phyloP scores from a whole-genome alignment of 2,797 vertebrate species.

The Peromyscus aztecus region DNA sequence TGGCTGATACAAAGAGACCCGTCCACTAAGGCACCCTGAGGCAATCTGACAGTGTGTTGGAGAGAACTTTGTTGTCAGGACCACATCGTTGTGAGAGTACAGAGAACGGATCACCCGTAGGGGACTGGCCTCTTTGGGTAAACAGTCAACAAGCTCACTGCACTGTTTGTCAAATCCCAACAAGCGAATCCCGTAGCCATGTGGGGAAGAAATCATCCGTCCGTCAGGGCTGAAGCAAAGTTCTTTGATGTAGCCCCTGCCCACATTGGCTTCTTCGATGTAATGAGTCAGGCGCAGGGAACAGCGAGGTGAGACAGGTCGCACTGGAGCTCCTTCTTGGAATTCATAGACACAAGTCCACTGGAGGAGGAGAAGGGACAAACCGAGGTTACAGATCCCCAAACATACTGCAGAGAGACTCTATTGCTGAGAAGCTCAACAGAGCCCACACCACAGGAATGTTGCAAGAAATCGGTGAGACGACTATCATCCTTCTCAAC shows the following conservation, averaged over 20 bases:
- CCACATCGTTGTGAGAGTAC: conserved; percentile 98
- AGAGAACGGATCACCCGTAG: conserved; percentile 97
- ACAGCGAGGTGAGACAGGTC: conserved; percentile 95
- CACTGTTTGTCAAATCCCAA: conserved; percentile 96
- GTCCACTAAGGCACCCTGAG: conserved; percentile 99
- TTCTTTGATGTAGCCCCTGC: conserved; percentile 98
- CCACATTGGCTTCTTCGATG: conserved; percentile 98
- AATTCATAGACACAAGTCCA: conserved; percentile 99
- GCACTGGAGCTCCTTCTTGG: conserved; percentile 96
- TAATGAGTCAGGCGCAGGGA: conserved; percentile 97
- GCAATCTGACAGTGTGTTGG: conserved; percentile 99
- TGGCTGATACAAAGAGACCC: conserved; percentile 98
- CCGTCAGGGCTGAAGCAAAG: conserved; percentile 99
- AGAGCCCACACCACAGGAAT: neutral
- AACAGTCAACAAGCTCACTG: conserved; percentile 96
- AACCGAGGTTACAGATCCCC: conserved; percentile 71
- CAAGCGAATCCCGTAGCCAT: conserved; percentile 97
- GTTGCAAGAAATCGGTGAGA: conserved; percentile 13
- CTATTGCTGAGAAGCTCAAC: neutral
- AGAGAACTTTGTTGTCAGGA: conserved; percentile 99
- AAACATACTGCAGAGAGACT: neutral
- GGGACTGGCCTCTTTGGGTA: conserved; percentile 94
- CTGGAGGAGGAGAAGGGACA: conserved; percentile 87
- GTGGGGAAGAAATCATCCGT: conserved; percentile 98
- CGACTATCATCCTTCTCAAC: neutral